Percentiles rank a stretch among this genome's conserved stretches.
Evolutionary conservation across 2,113 vertebrate species (phyloP).

Genomic region (Austrofundulus limnaeus): DNA sequence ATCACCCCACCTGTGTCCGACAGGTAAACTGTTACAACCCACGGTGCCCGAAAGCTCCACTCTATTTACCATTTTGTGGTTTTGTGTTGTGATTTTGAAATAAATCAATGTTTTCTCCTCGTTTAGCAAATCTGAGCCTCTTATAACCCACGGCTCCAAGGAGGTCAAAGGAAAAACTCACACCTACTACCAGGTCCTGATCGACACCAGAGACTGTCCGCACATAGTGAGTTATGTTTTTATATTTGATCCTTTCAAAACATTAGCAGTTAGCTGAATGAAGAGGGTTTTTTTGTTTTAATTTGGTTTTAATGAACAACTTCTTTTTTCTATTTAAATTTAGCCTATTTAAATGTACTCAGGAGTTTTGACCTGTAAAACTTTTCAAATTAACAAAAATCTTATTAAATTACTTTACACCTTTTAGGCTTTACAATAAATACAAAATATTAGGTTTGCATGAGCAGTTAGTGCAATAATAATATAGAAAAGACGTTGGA

Average conservation of each 20-base stretch:
- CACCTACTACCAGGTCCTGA: conserved; percentile 96
- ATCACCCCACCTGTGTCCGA: conserved; percentile 88
- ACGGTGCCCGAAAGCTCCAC: neutral
- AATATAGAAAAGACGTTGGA: too few species aligned
- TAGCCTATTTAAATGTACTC: too few species aligned
- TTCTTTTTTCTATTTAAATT: too few species aligned
- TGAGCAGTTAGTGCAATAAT: too few species aligned
- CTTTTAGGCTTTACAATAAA: too few species aligned
- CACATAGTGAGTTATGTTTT: conserved; percentile 88
- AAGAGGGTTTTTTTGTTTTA: too few species aligned
- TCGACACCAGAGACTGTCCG: conserved; percentile 93
- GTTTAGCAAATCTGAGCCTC: conserved; percentile 80
- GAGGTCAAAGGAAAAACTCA: conserved; percentile 97
- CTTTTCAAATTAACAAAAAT: too few species aligned
- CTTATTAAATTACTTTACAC: too few species aligned
- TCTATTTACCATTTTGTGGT: neutral
- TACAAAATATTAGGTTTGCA: too few species aligned
- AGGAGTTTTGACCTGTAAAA: too few species aligned
- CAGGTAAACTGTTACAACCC: conserved; percentile 75
- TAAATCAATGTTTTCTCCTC: neutral
- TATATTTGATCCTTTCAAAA: neutral
- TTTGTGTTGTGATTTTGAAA: neutral
- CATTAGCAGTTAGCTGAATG: neutral
- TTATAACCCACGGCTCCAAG: conserved; percentile 87
- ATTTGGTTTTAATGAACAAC: too few species aligned